phyloP scores from a whole-genome alignment of 2,888 invertebrate genomes.

The Polietes domitor region DNA sequence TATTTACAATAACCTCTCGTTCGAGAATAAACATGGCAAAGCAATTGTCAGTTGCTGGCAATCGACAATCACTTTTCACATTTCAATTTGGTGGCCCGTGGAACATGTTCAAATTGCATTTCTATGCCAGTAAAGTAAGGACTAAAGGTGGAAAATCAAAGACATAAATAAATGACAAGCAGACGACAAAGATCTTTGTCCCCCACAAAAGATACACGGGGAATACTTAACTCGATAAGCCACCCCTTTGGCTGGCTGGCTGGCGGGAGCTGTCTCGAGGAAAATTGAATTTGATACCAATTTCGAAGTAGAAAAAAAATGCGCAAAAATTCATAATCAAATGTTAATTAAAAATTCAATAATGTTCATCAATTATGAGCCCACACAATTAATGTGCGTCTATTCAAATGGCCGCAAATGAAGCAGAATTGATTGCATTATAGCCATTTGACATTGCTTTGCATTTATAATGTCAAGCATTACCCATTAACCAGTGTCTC shows the following conservation, averaged over 20 bases:
- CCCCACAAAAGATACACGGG: background rate
- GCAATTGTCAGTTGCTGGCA: slow-evolving; percentile 46
- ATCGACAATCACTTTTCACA: too few species aligned
- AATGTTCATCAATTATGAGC: slow-evolving; percentile 61
- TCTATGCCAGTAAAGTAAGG: background rate
- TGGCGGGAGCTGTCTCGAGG: background rate
- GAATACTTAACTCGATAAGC: background rate
- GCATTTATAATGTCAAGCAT: slow-evolving; percentile 5
- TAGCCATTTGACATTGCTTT: slow-evolving; percentile 32
- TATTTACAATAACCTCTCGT: slow-evolving; percentile 22
- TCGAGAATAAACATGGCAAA: background rate
- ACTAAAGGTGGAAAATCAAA: background rate
- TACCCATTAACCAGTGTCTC: background rate
- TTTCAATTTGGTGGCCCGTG: slow-evolving; percentile 55
- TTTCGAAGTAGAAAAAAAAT: background rate
- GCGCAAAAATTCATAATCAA: slow-evolving; percentile 22
- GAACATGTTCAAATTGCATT: slow-evolving; percentile 52
- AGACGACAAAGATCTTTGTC: background rate
- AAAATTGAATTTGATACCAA: background rate
- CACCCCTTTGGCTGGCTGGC: background rate
- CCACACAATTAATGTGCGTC: slow-evolving; percentile 62
- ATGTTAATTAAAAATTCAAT: slow-evolving; percentile 59
- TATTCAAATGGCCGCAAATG: slow-evolving; percentile 59
- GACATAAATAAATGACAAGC: slow-evolving; percentile 23
- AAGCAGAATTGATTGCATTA: slow-evolving; percentile 66